These are phyloP conservation scores for Polypedilum pembai DNA, from an alignment of 1,140 invertebrate genomes.

Conservation along the genomic window DNA sequence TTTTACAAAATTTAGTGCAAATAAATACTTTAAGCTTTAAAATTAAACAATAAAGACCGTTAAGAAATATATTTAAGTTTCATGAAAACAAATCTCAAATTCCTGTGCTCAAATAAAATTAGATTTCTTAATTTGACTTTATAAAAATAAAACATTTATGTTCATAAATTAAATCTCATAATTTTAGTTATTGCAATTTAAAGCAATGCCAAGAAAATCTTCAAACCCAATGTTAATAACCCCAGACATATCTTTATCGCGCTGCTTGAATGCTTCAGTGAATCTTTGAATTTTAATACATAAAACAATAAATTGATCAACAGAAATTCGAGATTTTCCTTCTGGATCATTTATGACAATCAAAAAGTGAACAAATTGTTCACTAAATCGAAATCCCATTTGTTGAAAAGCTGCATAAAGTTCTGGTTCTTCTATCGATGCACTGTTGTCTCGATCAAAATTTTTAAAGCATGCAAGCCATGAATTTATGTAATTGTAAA, in stretches of 20 bases:
- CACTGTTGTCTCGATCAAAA: slow-evolving; percentile 75
- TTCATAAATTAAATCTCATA: too few species aligned
- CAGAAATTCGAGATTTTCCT: slow-evolving; percentile 55
- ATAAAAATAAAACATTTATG: too few species aligned
- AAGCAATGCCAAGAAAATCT: slow-evolving; percentile 71
- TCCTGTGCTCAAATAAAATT: too few species aligned
- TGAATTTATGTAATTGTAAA: slow-evolving; percentile 84
- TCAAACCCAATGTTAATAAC: slow-evolving; percentile 74
- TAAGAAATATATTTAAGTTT: too few species aligned
- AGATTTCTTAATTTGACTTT: too few species aligned
- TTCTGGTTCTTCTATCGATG: slow-evolving; percentile 73
- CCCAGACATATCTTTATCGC: slow-evolving; percentile 67
- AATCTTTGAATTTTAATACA: slow-evolving; percentile 82
- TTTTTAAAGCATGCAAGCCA: slow-evolving; percentile 76
- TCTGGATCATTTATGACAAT: slow-evolving; percentile 58
- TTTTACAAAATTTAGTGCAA: too few species aligned
- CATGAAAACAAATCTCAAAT: too few species aligned
- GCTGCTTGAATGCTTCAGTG: slow-evolving; percentile 69
- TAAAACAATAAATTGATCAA: slow-evolving; percentile 81
- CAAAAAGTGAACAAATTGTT: slow-evolving; percentile 67
- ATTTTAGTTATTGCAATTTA: slow-evolving; percentile 58
- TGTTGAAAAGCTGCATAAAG: slow-evolving; percentile 66
- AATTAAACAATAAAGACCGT: too few species aligned
- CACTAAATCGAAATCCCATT: slow-evolving; percentile 82
- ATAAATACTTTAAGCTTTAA: too few species aligned